These are phyloP conservation scores for Manis javanica DNA, from an alignment of 2,797 vertebrate species.

Conservation along the genomic window DNA sequence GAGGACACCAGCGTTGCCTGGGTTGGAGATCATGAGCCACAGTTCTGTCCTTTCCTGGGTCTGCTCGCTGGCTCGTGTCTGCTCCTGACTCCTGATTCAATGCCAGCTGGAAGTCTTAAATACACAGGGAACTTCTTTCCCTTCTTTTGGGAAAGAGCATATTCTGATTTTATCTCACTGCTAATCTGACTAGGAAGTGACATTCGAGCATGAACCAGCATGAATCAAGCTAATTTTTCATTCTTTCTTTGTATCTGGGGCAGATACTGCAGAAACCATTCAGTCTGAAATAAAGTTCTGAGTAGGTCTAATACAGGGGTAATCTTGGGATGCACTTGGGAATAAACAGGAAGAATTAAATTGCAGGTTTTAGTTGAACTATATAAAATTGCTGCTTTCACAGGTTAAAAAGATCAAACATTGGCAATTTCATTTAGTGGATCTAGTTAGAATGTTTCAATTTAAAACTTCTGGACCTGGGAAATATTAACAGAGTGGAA, in stretches of 20 bases:
- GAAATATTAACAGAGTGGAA: not conserved
- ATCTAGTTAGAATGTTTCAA: not conserved
- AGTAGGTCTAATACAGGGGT: not conserved
- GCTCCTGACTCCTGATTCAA: not conserved
- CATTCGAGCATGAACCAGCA: not conserved
- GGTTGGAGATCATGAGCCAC: not conserved
- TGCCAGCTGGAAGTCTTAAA: not conserved
- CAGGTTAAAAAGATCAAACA: conserved; percentile 7
- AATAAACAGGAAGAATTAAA: conserved; percentile 27
- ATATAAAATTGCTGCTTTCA: conserved; percentile 20
- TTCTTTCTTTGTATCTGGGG: not conserved
- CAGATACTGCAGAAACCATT: not conserved
- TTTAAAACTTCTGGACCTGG: conserved; percentile 35
- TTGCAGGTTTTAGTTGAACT: conserved; percentile 3
- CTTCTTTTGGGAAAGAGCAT: not conserved
- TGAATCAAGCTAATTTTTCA: not conserved
- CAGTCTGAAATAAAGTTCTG: not conserved
- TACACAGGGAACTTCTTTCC: not conserved
- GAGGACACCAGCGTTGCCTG: not conserved
- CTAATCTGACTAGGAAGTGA: not conserved
- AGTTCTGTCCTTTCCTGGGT: not conserved
- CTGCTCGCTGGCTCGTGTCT: not conserved
- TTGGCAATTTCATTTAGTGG: not conserved
- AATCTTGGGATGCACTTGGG: not conserved
- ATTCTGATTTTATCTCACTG: conserved; percentile 5